Evolutionary conservation across 2,888 invertebrate genomes (phyloP).

Genomic region (Lamproptera curius): DNA sequence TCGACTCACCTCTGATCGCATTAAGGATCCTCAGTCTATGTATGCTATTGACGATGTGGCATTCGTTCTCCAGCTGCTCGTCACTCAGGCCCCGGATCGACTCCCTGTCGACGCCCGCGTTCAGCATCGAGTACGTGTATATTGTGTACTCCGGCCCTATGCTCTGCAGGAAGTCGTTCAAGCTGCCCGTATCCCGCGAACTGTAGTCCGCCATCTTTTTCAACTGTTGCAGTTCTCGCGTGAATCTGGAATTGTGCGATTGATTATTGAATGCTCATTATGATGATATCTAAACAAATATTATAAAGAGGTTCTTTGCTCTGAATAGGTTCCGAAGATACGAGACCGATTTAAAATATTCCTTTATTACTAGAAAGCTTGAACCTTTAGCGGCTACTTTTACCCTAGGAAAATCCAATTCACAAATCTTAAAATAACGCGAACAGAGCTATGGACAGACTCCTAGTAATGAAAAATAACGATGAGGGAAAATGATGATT

Average conservation of each 20-base stretch:
- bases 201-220: conserved; percentile 98
- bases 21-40: conserved; percentile 94
- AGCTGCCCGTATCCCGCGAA: conserved; percentile 93
- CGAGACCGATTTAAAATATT: no score
- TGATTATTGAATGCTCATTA: conserved; percentile 2
- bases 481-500: no score
- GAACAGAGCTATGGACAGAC: no score
- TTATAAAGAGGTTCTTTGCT: no score
- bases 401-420: no score
- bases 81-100: conserved; percentile 92
- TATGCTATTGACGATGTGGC: conserved; percentile 95
- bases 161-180: conserved; percentile 89
- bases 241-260: conserved; percentile 80
- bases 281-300: no score
- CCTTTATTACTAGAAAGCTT: no score
- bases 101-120: conserved; percentile 95
- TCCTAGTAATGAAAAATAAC: no score
- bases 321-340: no score
- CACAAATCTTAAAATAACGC: no score
- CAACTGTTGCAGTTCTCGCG: conserved; percentile 93
- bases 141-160: conserved; percentile 95
- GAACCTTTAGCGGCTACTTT: no score
- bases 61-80: conserved; percentile 94
- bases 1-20: conserved; percentile 89
- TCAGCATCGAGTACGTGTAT: conserved; percentile 97